Conservation (phyloP, 2,113 vertebrate genomes). For the Hippocampus abdominalis region DNA sequence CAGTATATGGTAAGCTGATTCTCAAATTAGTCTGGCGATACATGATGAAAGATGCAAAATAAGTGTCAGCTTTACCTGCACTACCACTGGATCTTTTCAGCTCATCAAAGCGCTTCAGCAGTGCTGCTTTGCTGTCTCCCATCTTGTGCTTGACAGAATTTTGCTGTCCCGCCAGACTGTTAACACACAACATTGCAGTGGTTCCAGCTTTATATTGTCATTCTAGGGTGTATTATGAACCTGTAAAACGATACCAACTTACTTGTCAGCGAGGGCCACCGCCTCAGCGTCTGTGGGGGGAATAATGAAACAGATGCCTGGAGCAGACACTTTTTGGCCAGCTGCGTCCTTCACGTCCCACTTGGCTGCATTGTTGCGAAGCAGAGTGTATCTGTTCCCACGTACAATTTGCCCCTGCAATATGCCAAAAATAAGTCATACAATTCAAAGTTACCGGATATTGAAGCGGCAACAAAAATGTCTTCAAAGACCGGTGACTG, state of each 20-base stretch:
- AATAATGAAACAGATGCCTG: constrained; percentile 87
- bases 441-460: not conserved
- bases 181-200: not conserved
- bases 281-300: constrained; percentile 86
- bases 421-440: constrained; percentile 1
- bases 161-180: constrained; percentile 80
- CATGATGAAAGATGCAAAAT: not conserved
- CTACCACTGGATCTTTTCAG: constrained; percentile 77
- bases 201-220: not conserved
- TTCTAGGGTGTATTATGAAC: not conserved
- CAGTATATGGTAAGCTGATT: not conserved
- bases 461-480: not conserved
- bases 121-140: constrained; percentile 60
- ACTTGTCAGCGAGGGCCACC: constrained; percentile 80
- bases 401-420: constrained; percentile 81
- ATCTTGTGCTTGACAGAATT: constrained; percentile 78
- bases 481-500: no score
- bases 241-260: constrained; percentile 35
- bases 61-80: constrained; percentile 55
- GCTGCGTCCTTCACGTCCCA: constrained; percentile 86
- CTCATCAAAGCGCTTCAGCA: constrained; percentile 76
- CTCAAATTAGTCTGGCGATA: no score
- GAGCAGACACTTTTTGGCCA: constrained; percentile 74
- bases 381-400: constrained; percentile 84
- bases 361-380: constrained; percentile 74